Conservation (phyloP, 2,888 invertebrate species). For the Graphium colonna region DNA sequence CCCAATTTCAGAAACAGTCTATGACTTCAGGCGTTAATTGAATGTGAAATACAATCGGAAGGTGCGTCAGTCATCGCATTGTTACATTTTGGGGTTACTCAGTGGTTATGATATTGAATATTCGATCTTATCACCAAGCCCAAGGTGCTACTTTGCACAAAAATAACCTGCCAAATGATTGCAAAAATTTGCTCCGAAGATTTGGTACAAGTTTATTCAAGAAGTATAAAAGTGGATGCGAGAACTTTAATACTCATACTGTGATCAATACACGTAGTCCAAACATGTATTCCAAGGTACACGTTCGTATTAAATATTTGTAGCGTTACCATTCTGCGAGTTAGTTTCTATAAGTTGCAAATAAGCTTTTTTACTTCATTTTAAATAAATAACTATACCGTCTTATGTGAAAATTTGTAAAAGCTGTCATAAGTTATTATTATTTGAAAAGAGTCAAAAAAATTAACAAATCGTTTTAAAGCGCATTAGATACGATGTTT, state of each 20-base stretch:
- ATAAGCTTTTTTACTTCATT: slow-evolving; percentile 9
- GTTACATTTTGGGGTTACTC: slow-evolving; percentile 36
- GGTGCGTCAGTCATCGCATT: slow-evolving; percentile 43
- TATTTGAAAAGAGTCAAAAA: no score
- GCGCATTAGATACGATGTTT: no score
- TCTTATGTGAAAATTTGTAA: background rate
- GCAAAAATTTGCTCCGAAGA: slow-evolving; percentile 47
- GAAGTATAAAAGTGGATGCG: slow-evolving; percentile 65
- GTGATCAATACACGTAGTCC: slow-evolving; percentile 43
- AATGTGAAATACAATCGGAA: slow-evolving; percentile 27
- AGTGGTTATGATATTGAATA: background rate
- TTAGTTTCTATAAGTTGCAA: background rate
- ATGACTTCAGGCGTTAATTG: slow-evolving; percentile 18
- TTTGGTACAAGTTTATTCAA: slow-evolving; percentile 55
- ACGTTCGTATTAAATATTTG: slow-evolving; percentile 6
- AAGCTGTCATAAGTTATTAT: no score
- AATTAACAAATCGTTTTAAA: no score
- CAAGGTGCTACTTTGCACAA: slow-evolving; percentile 6
- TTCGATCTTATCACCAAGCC: background rate
- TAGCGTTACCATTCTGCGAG: no score
- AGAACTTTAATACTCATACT: slow-evolving; percentile 53
- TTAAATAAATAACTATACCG: no score
- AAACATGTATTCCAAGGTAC: slow-evolving; percentile 65
- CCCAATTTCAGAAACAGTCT: slow-evolving; percentile 4
- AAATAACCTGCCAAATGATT: slow-evolving; percentile 19